Percentiles rank a stretch among this genome's conserved stretches.
Conservation (phyloP, 1,140 invertebrate species). For the Dinoponera quadriceps region DNA sequence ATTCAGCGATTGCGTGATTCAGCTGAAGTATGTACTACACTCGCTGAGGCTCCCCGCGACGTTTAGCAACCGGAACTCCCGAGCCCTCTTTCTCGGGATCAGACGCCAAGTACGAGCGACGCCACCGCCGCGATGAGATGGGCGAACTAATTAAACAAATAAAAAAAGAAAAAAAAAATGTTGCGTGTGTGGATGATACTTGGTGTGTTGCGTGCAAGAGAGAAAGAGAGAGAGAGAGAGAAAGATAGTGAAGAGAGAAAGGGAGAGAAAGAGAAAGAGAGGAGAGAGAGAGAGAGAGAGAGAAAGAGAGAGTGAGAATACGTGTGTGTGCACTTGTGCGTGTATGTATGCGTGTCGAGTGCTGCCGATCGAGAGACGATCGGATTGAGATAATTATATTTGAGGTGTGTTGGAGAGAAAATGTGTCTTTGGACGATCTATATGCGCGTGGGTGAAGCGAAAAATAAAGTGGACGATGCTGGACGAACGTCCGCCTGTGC, state of each 20-base stretch:
- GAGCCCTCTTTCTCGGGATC: neutral
- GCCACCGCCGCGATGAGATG: conserved; percentile 48
- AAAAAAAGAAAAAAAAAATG: conserved; percentile 9
- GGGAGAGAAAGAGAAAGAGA: neutral
- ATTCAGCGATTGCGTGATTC: too few relatives aligned
- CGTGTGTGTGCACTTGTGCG: neutral
- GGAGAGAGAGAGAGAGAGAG: conserved; percentile 9
- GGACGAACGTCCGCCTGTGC: conserved; percentile 63
- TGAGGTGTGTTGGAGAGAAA: conserved; percentile 69
- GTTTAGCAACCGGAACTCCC: neutral
- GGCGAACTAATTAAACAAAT: conserved; percentile 49
- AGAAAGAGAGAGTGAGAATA: neutral
- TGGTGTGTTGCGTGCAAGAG: conserved; percentile 41
- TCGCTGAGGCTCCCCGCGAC: conserved; percentile 24
- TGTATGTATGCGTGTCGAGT: conserved; percentile 43
- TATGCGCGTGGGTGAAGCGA: conserved; percentile 67
- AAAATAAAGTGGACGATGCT: conserved; percentile 66
- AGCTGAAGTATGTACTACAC: conserved; percentile 14
- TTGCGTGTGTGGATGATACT: conserved; percentile 47
- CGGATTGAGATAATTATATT: conserved; percentile 67
- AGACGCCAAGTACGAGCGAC: neutral
- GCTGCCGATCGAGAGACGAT: conserved; percentile 68
- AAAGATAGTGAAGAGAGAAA: neutral
- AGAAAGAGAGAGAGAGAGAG: conserved; percentile 21
- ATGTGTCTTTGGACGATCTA: conserved; percentile 62